phyloP scores from a whole-genome alignment of 2,797 vertebrate genomes.

The Aselliscus stoliczkanus region DNA sequence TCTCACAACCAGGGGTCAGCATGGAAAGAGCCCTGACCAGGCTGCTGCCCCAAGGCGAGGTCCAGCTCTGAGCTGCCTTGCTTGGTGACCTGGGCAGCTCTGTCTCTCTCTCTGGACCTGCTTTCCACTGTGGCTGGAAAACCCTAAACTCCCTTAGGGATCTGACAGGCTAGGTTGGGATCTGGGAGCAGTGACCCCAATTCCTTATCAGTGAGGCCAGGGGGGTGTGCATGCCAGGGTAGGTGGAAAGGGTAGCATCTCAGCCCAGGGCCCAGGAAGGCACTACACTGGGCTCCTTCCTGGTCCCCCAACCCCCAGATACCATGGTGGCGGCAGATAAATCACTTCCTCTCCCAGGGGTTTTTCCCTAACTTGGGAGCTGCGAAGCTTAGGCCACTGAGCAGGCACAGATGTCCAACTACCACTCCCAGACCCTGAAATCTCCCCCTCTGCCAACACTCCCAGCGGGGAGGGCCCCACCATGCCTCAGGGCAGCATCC shows the following conservation, averaged over 20 bases:
- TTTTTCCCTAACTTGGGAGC: not conserved
- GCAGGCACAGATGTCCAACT: not conserved
- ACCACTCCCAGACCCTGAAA: not conserved
- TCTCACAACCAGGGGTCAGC: not conserved
- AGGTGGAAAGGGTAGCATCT: not conserved
- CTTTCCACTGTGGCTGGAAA: not conserved
- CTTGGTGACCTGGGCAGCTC: not conserved
- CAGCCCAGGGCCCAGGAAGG: not conserved
- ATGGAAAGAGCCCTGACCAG: not conserved
- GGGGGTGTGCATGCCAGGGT: accelerated
- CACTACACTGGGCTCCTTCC: not conserved
- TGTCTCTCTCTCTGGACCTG: not conserved
- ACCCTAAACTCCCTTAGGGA: not conserved
- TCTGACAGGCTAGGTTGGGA: not conserved
- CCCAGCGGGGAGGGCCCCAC: not conserved
- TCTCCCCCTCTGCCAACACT: not conserved
- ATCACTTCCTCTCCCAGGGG: not conserved
- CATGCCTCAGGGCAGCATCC: not conserved
- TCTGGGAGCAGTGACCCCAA: not conserved
- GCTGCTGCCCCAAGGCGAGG: not conserved
- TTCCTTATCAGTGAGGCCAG: not conserved
- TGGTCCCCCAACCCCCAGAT: accelerated
- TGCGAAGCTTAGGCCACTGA: not conserved
- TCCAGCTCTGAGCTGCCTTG: accelerated
- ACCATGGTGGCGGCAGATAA: accelerated